phyloP scores from a whole-genome alignment of 2,113 vertebrate species.

The Amia ocellicauda region DNA sequence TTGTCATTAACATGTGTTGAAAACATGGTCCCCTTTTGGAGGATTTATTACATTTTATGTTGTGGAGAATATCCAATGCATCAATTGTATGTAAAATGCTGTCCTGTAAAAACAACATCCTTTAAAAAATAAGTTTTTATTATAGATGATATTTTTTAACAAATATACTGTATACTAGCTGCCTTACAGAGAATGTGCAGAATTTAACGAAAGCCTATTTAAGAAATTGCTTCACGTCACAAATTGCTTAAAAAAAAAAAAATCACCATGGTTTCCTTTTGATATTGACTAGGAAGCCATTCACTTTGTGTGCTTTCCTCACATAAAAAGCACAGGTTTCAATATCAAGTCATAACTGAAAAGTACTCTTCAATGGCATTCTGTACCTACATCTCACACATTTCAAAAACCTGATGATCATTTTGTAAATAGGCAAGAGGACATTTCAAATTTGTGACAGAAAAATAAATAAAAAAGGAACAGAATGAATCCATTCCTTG shows the following conservation, averaged over 20 bases:
- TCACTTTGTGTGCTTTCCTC: not conserved
- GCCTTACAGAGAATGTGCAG: not conserved
- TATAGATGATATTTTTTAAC: too few relatives aligned
- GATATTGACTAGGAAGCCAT: not conserved
- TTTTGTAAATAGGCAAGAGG: not conserved
- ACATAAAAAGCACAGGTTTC: not conserved
- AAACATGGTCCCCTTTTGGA: too few relatives aligned
- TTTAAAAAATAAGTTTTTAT: too few relatives aligned
- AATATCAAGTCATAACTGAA: constrained; percentile 3
- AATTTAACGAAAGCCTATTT: constrained; percentile 5
- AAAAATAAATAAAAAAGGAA: not conserved
- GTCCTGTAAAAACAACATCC: too few relatives aligned
- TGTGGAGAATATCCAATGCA: too few relatives aligned
- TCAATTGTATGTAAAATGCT: too few relatives aligned
- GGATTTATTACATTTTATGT: too few relatives aligned
- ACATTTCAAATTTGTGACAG: not conserved
- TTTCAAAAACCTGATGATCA: not conserved
- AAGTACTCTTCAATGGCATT: not conserved
- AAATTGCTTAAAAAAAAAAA: not conserved
- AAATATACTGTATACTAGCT: not conserved
- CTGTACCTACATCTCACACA: not conserved
- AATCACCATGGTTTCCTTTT: not conserved
- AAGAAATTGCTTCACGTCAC: not conserved
- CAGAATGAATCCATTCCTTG: not conserved
- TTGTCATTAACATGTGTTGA: too few relatives aligned